Base-by-base conservation (phyloP, 2,113 vertebrate species). In the Riparia riparia region DNA sequence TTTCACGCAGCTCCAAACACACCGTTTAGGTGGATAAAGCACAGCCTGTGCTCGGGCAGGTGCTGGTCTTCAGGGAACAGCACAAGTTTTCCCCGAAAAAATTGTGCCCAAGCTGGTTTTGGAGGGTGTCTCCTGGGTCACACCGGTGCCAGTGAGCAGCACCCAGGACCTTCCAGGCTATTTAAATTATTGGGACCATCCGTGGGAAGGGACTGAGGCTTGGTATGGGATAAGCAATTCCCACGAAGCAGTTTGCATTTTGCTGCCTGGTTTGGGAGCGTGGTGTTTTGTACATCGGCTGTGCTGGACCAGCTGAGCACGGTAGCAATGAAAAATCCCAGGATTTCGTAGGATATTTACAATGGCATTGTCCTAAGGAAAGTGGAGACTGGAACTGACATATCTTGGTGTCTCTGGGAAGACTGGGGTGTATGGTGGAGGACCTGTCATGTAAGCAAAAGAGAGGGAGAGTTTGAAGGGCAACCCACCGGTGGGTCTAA, bases 61-160 rank as follows among this genome's bases (percentile, higher is more conserved):
- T 51, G 53, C 53, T 63, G 64, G 49, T n/a, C 61, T 44, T 70
- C 51, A 9, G 56, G 34, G 74, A 86, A 8, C 79, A 65, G 58
- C 25, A 37, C 50, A 61, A 70, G 32, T 72, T 89, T 44, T n/a
- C 19, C 17, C 7, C 7, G 17, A 11, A 17, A 6, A 0, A 42
- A 4, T 66, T 28, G 25, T 37, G 56, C 16, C 54, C 34, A 7
- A 45, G 25, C 3, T 54, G 47, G 19, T 74, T 83, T 80, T 21
- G 31, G 21, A 41, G 8, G 2, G 0, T 47, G 24, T 64, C n/a
- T 39, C 37, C n/a, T 22, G 50, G 28, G 5, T 57, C 60, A 29
- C 34, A 14, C 5, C 0, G 0, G 11, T 47, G 56, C 42, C 39
- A n/a, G 8, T 49, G 31, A 57, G 20, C 41, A 26, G 25, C 6